Evolutionary conservation across 2,113 vertebrate species (phyloP), one percentile per base, ranked within the genome.

Genomic region (Corydoras sp.): DNA sequence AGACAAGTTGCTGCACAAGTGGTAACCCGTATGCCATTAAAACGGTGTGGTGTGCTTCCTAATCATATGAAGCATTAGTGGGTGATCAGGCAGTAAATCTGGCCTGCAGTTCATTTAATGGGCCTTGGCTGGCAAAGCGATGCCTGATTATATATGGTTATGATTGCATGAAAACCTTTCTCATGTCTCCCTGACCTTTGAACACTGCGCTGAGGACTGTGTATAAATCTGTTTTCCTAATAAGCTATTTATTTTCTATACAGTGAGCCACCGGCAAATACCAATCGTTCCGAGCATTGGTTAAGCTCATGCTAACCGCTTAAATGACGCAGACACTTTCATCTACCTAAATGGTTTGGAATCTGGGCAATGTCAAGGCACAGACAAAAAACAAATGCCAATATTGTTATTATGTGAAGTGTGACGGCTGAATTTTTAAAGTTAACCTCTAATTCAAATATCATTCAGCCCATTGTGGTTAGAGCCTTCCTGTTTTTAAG

Each of bases 111-210:
- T 68, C 62, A 50, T 74, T 65, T 77, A 77, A 80, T 74, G 71
- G 69, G 32, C 58, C 74, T 43, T 74, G 75, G 51, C 68, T 59
- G 56, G 64, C 56, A 74, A 70, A 61, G 62, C 62, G 65, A 67
- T 62, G 12, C 35, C 54, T 65, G 69, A 76, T 79, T 71, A 67
- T 64, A 76, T 72, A 76, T 62, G 53, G 62, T 69, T 70, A 74
- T 70, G 69, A 56, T 18, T 59, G 31, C 71, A 50, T 59, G 58
- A 68, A 76, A 59, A 61, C 56, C 67, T 49, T 67, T 64, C 50
- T 65, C 70, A 63, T 24, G 51, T 8, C 29, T 59, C 65, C 48
- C 56, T 69, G 65, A 76, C 77, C 69, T 77, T 30, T 58, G 14
- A 31, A 71, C 51, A 58, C 75, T 54, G 70, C 72, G 53, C 43